Conservation (phyloP, 2,113 vertebrate genomes). For the Athene cunicularia region DNA sequence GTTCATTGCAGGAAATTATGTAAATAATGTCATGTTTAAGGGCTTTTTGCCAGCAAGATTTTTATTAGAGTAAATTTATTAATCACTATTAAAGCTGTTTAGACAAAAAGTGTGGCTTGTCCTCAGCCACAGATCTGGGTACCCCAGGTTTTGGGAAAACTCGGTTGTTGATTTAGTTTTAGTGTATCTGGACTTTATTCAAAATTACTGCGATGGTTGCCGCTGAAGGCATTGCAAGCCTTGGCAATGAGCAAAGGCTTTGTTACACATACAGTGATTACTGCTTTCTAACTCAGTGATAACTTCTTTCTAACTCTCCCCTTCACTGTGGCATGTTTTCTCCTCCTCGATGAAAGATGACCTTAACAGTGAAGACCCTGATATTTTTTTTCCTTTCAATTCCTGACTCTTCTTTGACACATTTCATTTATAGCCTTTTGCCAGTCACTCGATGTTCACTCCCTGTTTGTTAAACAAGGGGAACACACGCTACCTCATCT, state of each 20-base stretch:
- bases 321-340: background rate
- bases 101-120: background rate
- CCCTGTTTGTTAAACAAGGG: background rate
- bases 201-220: background rate
- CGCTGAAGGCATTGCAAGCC: background rate
- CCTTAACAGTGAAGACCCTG: background rate
- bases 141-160: background rate
- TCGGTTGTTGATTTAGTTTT: background rate
- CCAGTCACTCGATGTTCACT: background rate
- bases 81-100: constrained; percentile 62
- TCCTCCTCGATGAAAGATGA: background rate
- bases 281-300: background rate
- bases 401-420: background rate
- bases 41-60: constrained; percentile 62
- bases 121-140: background rate
- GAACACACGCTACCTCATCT: background rate
- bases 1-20: constrained; percentile 56
- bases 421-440: background rate
- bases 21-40: constrained; percentile 71
- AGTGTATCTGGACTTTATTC: background rate
- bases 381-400: background rate
- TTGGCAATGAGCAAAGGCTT: background rate
- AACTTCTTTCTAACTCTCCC: background rate
- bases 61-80: constrained; percentile 69
- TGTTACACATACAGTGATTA: background rate